phyloP scores from a whole-genome alignment of 2,888 invertebrate genomes.

The Punctoribates punctum region DNA sequence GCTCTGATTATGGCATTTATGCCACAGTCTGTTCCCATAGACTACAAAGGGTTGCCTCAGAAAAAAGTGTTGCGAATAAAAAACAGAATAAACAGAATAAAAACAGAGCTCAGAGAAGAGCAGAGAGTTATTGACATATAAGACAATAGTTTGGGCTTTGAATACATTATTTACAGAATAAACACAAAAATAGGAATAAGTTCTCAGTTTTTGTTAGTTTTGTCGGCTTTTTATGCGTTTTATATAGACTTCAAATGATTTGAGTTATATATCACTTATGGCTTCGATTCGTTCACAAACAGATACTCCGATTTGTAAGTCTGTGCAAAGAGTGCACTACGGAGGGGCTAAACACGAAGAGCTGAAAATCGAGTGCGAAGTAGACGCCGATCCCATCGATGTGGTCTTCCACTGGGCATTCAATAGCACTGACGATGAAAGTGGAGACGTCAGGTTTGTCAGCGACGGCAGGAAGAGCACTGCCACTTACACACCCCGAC shows the following conservation, averaged over 20 bases:
- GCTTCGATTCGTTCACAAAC: not conserved
- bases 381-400: slow-evolving; percentile 49
- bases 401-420: slow-evolving; percentile 48
- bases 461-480: slow-evolving; percentile 45
- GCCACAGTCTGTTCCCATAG: not conserved
- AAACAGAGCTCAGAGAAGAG: not conserved
- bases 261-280: not conserved
- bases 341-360: slow-evolving; percentile 49
- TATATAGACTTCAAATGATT: not conserved
- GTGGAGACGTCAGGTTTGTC: slow-evolving; percentile 36
- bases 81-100: not conserved
- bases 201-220: slow-evolving; percentile 4
- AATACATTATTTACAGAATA: not conserved
- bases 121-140: not conserved
- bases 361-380: slow-evolving; percentile 48
- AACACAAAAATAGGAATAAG: not conserved
- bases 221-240: slow-evolving; percentile 10
- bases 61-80: not conserved
- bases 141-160: not conserved
- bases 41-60: not conserved
- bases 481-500: slow-evolving; percentile 47
- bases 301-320: slow-evolving; percentile 49
- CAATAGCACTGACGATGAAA: slow-evolving; percentile 40
- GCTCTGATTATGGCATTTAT: slow-evolving; percentile 9
- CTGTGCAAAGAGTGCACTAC: slow-evolving; percentile 47